Base-by-base conservation (phyloP, 2,888 invertebrate species). In the Drosophila melanosoma region DNA sequence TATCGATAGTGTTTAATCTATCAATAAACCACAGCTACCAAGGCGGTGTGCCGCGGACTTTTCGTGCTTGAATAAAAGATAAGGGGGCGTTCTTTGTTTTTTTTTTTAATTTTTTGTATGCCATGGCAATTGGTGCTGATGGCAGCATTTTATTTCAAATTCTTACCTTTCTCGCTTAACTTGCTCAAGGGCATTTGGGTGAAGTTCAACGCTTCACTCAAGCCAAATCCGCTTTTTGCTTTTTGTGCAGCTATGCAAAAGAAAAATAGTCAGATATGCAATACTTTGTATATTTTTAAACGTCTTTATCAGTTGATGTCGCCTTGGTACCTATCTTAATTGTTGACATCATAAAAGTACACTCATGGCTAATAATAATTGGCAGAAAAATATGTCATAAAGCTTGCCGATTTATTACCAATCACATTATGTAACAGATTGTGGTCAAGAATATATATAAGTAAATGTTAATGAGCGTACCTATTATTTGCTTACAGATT, bases 171-270 rank as follows among this genome's bases (percentile, higher is more conserved):
- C 53, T 70, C 59, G 67, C 61, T 59, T 57, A 29, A 33, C 57
- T 69, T 83, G 58, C 10, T 45, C 76, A 86, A 73, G 83, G 87
- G 52, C 83, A 74, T 53, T 48, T 32, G 48, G 51, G 45, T 79
- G 79, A 83, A 83, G 86, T 79, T 83, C 76, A 81, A 59, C 57
- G 73, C 42, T 64, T 83, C 71, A 60, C 36, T 59, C 52, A 8
- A 45, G 53, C 48, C 56, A 69, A 59, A n/a, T 78, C 58, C 68
- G 79, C 81, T 83, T 51, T 69, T 69, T 57, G 15, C 45, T 57
- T 38, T 42, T 42, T 62, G 32, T 81, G 60, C 70, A 78, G 38
- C 38, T 36, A 48, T 66, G 65, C 62, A 61, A 17, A 17, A n/a
- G 33, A 61, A 36, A 23, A 48, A 57, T 49, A 29, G 12, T 23